Conservation (phyloP, 2,113 vertebrate species). For the Gorsachius goisagi region DNA sequence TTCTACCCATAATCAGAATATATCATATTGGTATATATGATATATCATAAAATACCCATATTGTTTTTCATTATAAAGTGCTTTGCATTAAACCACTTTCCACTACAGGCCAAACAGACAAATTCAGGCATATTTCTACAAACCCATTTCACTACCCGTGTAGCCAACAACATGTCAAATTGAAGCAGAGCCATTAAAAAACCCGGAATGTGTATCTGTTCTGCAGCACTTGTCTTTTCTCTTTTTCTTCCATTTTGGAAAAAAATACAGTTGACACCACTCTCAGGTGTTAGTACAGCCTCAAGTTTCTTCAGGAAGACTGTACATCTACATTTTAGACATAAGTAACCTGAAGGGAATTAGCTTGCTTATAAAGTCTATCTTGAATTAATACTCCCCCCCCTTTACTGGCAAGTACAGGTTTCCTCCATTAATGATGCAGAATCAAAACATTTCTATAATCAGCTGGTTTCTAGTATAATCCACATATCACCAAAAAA, state of each 20-base stretch:
- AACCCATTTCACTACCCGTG: neutral
- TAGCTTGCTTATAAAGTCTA: neutral
- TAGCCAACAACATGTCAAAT: neutral
- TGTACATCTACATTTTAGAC: neutral
- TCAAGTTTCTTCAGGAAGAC: neutral
- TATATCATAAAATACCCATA: neutral
- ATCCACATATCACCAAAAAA: neutral
- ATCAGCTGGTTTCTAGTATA: neutral
- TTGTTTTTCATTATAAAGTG: neutral
- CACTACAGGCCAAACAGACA: neutral
- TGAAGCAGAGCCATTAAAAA: neutral
- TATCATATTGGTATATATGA: neutral
- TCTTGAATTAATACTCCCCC: neutral
- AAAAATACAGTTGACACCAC: neutral
- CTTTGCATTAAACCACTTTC: neutral
- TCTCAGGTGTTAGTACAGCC: neutral
- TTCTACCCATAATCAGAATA: neutral
- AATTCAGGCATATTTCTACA: neutral
- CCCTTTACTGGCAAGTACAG: neutral
- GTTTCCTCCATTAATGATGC: neutral
- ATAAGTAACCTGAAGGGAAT: neutral
- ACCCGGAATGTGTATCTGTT: neutral
- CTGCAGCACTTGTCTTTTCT: neutral
- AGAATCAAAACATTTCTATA: neutral
- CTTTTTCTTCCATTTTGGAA: neutral